Evolutionary conservation across 2,797 vertebrate genomes (phyloP), one percentile per base, ranked within the genome.

Genomic region (Australoheros facetus): DNA sequence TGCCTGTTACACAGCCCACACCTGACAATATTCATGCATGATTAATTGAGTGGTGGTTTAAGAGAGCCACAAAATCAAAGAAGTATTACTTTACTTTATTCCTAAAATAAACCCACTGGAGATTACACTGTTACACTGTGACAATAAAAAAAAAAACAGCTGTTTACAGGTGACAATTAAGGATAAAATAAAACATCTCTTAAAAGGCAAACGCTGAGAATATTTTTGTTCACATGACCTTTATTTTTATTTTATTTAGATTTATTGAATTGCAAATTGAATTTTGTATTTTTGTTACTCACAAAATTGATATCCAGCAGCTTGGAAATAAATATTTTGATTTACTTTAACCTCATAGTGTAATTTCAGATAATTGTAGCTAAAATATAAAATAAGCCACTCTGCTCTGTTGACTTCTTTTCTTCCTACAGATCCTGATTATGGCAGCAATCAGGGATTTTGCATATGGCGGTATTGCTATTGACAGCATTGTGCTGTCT

Each of bases 401-500:
- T 66, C 3, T 57, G 2, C 54, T 70, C 11, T 78, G 21, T 66
- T 48, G 42, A 42, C 23, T 45, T 16, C 28, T 53, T 26, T 28
- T 70, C 19, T 57, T 39, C 2, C 72, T 23, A 3, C 84, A 99
- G 98, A 96, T 99, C 84, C 10, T 97, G 57, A 92, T 99, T 2
- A 92, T 96, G 23, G 97, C 95, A 3, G 90, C 94, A 17, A 86
- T 96, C 0, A 94, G 96, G 21, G 87, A 94, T 1, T 62, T 93
- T 1, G n/a, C 60, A 0, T 83, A 90, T 1, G 97, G 97, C 3
- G 94, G 95, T 0, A 87, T 98, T 5, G 97, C 96, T 3, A 76
- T 99, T 0, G 98, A 99, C 45, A 97, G 97, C 89, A 95, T 98
- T 53, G 89, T 95, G 37, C 84, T 99, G 85, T 98, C 97, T 0